Base-by-base conservation (phyloP, 2,888 invertebrate genomes). In the Harmothoe impar region DNA sequence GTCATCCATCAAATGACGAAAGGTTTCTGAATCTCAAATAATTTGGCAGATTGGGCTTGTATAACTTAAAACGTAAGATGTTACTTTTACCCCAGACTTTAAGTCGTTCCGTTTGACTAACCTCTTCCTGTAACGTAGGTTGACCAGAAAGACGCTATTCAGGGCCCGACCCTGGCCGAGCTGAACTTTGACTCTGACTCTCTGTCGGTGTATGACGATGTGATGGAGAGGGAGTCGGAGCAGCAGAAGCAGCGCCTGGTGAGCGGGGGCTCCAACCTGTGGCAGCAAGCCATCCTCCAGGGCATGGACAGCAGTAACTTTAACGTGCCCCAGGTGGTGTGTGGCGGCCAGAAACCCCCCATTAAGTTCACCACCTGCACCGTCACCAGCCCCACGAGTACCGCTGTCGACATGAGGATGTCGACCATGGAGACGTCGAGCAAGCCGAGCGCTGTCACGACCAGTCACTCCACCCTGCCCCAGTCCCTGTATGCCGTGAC, bases 81-180 rank as follows among this genome's bases (percentile, higher is more conserved):
- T 43, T 10, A 43, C 3, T 10, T 43, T 43, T 7, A 43, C 43
- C 43, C 10, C 43, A 43, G 43, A 43, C 43, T 43, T n/a, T 43
- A 43, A 43, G 43, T 43, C 43, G 43, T 43, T 43, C 5, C 10
- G 43, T 43, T 43, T 10, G 10, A 43, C 10, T 43, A 43, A 43
- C 43, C 43, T 43, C 43, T 43, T 43, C 10, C 5, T 43, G 5
- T 43, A 3, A 7, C 43, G n/a, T 43, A 43, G 43, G 43, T 43
- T 23, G 90, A 90, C 51, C 72, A 90, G 86, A 85, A 72, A 17
- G 90, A 90, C 62, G 90, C 84, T 12, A 90, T 90, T 23, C 90
- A 90, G 35, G 90, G 90, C 3, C 90, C 90, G 0, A 90, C 90
- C 33, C 43, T 90, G 31, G 90, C 90, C 1, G 77, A 88, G 52